A percentile compares a stretch with the other conserved stretches of the same genome.
Evolutionary conservation across 2,113 vertebrate genomes (phyloP).

Genomic region (Pagrus major): DNA sequence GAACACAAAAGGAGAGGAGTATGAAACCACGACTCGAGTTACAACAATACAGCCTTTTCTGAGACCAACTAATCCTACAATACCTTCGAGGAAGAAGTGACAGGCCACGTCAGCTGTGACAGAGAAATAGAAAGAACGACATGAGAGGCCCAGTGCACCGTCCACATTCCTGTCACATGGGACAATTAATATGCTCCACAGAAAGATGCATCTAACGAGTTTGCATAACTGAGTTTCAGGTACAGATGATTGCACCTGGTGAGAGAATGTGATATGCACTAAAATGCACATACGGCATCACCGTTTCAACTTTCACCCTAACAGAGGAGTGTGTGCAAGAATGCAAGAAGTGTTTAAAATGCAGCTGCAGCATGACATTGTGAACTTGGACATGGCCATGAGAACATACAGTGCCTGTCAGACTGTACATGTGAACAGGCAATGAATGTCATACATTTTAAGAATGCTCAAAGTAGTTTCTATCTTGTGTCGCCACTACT

Average conservation of each 20-base stretch:
- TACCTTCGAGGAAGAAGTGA: not conserved
- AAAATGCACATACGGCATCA: not conserved
- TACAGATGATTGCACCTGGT: not conserved
- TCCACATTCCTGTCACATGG: conserved; percentile 33
- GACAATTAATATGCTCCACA: not conserved
- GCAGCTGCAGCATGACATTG: not conserved
- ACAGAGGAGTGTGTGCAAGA: not conserved
- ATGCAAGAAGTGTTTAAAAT: not conserved
- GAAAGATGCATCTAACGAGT: fast-evolving
- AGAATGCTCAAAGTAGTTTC: not conserved
- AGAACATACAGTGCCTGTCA: not conserved
- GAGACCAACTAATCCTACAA: not conserved
- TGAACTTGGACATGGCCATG: not conserved
- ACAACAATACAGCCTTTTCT: not conserved
- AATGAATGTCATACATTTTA: conserved; percentile 3
- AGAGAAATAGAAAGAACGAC: not conserved
- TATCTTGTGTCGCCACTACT: not conserved
- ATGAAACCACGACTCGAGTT: not conserved
- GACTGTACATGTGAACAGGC: not conserved
- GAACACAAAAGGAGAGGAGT: not conserved
- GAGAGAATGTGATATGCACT: conserved; percentile 5
- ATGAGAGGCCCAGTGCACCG: not conserved
- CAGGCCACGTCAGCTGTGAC: not conserved
- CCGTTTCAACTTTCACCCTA: conserved; percentile 1
- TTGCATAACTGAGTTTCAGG: conserved; percentile 12